A percentile compares a stretch with the other conserved stretches of the same genome.
Evolutionary conservation across 2,797 vertebrate genomes (phyloP).

Genomic region (Perodicticus potto): DNA sequence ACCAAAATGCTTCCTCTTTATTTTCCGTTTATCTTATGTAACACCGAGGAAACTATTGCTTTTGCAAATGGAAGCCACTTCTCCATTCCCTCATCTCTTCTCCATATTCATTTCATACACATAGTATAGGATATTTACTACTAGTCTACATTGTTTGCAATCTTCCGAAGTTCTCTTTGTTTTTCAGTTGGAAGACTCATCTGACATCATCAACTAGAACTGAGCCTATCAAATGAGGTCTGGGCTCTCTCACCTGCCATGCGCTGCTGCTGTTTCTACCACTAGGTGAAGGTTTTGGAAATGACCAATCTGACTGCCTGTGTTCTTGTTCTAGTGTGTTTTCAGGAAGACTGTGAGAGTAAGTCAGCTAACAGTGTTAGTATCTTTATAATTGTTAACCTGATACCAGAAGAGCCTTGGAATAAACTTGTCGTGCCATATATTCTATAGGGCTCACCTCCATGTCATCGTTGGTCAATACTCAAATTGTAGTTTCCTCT

Average conservation of each 20-base stretch:
- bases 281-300: neutral
- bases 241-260: neutral
- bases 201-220: neutral
- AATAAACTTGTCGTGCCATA: neutral
- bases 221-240: neutral
- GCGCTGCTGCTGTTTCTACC: neutral
- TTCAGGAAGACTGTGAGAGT: neutral
- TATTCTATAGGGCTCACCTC: neutral
- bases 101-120: neutral
- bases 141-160: neutral
- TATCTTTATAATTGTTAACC: neutral
- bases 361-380: neutral
- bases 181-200: neutral
- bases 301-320: neutral
- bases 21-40: neutral
- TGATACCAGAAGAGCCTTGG: neutral
- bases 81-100: neutral
- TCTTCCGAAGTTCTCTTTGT: neutral
- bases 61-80: neutral
- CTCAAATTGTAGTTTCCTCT: neutral
- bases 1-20: neutral
- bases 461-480: neutral
- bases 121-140: neutral
- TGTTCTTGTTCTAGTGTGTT: neutral
- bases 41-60: neutral